Evolutionary conservation across 1,140 invertebrate genomes (phyloP).

Genomic region (Leptinotarsa lineolata): DNA sequence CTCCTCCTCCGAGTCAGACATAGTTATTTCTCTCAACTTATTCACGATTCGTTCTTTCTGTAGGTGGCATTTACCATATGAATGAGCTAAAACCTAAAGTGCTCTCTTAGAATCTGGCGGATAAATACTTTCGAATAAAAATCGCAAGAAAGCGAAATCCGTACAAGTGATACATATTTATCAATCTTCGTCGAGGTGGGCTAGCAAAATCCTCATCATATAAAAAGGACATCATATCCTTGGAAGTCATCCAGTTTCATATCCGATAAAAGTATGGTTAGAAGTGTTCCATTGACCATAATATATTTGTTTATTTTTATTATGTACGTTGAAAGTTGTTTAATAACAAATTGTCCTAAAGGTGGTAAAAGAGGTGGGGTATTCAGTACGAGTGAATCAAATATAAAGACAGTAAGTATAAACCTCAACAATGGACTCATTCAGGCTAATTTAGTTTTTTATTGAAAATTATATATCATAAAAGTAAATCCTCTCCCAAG

Average conservation of each 20-base stretch:
- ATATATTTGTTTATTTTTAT: background rate
- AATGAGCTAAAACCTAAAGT: constrained; percentile 21
- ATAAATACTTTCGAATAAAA: constrained; percentile 10
- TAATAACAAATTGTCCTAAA: constrained; percentile 62
- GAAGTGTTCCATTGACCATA: too few relatives aligned
- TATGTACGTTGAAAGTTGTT: constrained; percentile 53
- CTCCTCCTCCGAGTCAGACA: constrained; percentile 72
- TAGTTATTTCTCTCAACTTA: constrained; percentile 39
- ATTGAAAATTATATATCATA: too few relatives aligned
- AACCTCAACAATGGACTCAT: constrained; percentile 1
- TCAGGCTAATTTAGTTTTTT: too few relatives aligned
- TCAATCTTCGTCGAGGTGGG: background rate
- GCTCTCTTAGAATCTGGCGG: constrained; percentile 27
- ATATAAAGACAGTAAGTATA: constrained; percentile 50
- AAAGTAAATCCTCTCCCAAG: too few relatives aligned
- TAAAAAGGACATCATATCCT: constrained; percentile 23
- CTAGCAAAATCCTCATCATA: constrained; percentile 1
- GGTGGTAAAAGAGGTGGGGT: constrained; percentile 60
- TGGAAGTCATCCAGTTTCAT: too few relatives aligned
- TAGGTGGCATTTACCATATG: constrained; percentile 10
- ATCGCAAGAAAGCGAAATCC: constrained; percentile 11
- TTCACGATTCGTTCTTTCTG: background rate
- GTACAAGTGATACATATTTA: constrained; percentile 20
- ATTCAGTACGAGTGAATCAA: constrained; percentile 45
- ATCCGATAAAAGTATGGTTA: too few relatives aligned